Base-by-base conservation (phyloP, 2,797 vertebrate genomes). In the Poeciliopsis presidionis region DNA sequence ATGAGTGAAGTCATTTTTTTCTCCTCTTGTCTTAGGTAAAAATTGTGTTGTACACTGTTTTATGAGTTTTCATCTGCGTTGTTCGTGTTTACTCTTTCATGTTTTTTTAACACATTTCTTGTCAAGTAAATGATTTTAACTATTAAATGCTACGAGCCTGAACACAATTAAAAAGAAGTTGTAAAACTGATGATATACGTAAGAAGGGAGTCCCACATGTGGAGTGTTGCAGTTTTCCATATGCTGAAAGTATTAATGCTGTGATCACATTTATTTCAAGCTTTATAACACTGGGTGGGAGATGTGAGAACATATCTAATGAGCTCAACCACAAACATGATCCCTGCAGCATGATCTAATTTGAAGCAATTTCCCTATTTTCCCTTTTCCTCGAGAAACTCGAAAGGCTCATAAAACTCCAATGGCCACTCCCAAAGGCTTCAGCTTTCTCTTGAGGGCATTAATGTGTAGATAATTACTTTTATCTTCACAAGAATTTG, bases 301-400 rank as follows among this genome's bases (percentile, higher is more conserved):
- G 51, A 74, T 41, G 51, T 75, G 73, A 70, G 73, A 43, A n/a
- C 41, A 59, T 75, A 18, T 45, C 41, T 79, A 51, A 74, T 71
- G 73, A 75, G 73, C 45, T 59, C 55, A 55, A 75, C 78, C 78
- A 80, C 73, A 71, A 71, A 55, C 49, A 39, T n/a, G 20, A 57
- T 74, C 47, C 28, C 72, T 69, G 36, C 33, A 45, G 63, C 36
- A 79, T 79, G 72, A 74, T 74, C 72, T 79, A 74, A 74, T 79
- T 65, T 65, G 59, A 43, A 73, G 57, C 25, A 53, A 74, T 67
- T 69, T 51, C 46, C 45, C 51, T 22, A 67, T 51, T 30, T 39
- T 51, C 46, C 33, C 70, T 53, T 73, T 33, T 69, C 6, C 72
- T 57, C 18, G 22, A 22, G 63, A 73, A 79, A 55, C 13, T 33